Base-by-base conservation (phyloP, 2,888 invertebrate species). In the Lithophane leautieri region DNA sequence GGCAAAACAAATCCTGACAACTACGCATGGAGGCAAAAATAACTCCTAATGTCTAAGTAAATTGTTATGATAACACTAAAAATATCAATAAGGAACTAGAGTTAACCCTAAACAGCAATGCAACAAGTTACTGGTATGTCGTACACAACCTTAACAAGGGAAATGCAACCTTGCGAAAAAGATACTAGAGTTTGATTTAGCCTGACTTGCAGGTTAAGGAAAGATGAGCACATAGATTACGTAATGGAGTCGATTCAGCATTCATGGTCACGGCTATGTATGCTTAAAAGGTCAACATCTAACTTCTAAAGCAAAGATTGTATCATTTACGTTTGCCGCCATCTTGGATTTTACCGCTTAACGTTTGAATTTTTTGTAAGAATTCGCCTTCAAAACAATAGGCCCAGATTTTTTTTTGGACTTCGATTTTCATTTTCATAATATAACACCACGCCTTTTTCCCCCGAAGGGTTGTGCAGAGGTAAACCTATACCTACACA, bases 211-310 rank as follows among this genome's bases (percentile, higher is more conserved):
- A 70, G 83, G 87, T 84, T 89, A 84, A 93, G 91, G 92, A 93
- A 93, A 93, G 92, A 94, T 93, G 93, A 93, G 89, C 92, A 91
- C 90, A 93, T 89, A 90, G 89, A 90, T 95, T 95, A 94, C 94
- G 94, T 94, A 95, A 95, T 91, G 89, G 92, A 92, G 93, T 92
- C 91, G 94, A 94, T 94, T 92, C 93, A 90, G 92, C 90, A 92
- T 93, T 94, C 95, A 95, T 93, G 95, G 95, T 95, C 96, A 96
- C 90, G 94, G 94, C 90, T 87, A 84, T 85, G 88, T 88, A 91
- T 92, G 90, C 90, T 91, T 91, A 91, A 94, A 88, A 95, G 95
- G 95, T 95, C 95, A 92, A 90, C 91, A 88, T 89, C 88, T 91
- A 90, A 89, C 89, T 90, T 84, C 89, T 89, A 86, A 87, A 90